Evolutionary conservation across 2,888 invertebrate species (phyloP).

Genomic region (Tridacna crocea): DNA sequence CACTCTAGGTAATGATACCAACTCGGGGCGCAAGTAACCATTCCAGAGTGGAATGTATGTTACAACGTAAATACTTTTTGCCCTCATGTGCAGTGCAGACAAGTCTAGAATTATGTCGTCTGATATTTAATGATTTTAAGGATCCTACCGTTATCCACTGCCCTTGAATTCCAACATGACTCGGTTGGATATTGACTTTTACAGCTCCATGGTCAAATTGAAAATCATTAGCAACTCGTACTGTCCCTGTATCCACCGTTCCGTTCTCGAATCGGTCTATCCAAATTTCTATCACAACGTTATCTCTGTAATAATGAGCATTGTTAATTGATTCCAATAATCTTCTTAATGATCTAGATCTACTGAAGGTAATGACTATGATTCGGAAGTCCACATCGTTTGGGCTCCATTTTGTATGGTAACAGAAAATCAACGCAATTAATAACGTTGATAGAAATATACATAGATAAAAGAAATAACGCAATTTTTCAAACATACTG

Average conservation of each 20-base stretch:
- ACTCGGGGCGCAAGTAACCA: too few relatives aligned
- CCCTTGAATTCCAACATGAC: not conserved
- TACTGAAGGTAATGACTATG: not conserved
- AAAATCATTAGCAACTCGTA: not conserved
- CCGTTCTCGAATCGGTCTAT: slow-evolving; percentile 4
- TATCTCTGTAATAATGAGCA: not conserved
- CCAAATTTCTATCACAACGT: slow-evolving; percentile 7
- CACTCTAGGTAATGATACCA: too few relatives aligned
- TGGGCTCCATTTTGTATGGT: not conserved
- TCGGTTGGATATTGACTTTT: not conserved
- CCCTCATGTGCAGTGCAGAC: too few relatives aligned
- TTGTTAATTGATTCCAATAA: not conserved
- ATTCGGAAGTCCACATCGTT: not conserved
- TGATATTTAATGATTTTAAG: too few relatives aligned
- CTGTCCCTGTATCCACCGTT: not conserved
- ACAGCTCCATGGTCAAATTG: not conserved
- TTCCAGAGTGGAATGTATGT: too few relatives aligned
- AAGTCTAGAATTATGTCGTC: too few relatives aligned
- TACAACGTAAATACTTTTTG: too few relatives aligned
- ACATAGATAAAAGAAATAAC: too few relatives aligned
- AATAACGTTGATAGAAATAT: too few relatives aligned
- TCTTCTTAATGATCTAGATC: not conserved
- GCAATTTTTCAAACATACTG: too few relatives aligned
- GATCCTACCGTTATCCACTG: slow-evolving; percentile 12
- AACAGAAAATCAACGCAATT: too few relatives aligned